phyloP scores from a whole-genome alignment of 2,888 invertebrate species.

The Diachrysia chrysitis region DNA sequence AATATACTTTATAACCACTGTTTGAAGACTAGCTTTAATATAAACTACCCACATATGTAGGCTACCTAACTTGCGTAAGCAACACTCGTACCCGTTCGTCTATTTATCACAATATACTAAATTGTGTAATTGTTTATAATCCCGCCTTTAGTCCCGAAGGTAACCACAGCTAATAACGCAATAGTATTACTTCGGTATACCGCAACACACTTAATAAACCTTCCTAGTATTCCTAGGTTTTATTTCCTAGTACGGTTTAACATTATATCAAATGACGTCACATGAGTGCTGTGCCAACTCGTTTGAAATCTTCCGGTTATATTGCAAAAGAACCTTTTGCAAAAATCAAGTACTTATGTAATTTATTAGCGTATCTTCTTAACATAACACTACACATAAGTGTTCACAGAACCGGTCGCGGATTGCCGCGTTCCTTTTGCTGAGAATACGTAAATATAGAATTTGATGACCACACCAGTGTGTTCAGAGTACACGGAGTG shows the following conservation, averaged over 20 bases:
- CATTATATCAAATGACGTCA: conserved; percentile 11
- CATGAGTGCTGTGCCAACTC: conserved; percentile 16
- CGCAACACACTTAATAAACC: conserved; percentile 6
- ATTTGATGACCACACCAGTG: conserved; percentile 44
- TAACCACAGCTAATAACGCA: conserved; percentile 18
- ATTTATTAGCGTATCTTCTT: conserved; percentile 11
- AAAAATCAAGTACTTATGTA: conserved; percentile 12
- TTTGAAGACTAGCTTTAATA: conserved; percentile 26
- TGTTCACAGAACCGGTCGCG: conserved; percentile 38
- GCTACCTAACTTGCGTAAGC: conserved; percentile 33
- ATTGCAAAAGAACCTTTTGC: conserved; percentile 7
- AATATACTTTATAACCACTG: conserved; percentile 32
- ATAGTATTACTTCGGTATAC: conserved; percentile 10
- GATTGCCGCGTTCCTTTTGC: conserved; percentile 40
- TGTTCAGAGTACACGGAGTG: conserved; percentile 23
- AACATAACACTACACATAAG: conserved; percentile 22
- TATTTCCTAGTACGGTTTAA: conserved; percentile 12
- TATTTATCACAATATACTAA: conserved; percentile 22
- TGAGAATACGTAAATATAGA: conserved; percentile 56
- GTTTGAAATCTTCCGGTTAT: conserved; percentile 6
- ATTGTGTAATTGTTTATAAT: conserved; percentile 23
- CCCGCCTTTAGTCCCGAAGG: conserved; percentile 10
- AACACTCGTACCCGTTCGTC: conserved; percentile 9
- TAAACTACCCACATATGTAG: conserved; percentile 22
- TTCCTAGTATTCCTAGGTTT: too few relatives aligned